Evolutionary conservation across 2,797 vertebrate genomes (phyloP).

Genomic region (Periparus ater): DNA sequence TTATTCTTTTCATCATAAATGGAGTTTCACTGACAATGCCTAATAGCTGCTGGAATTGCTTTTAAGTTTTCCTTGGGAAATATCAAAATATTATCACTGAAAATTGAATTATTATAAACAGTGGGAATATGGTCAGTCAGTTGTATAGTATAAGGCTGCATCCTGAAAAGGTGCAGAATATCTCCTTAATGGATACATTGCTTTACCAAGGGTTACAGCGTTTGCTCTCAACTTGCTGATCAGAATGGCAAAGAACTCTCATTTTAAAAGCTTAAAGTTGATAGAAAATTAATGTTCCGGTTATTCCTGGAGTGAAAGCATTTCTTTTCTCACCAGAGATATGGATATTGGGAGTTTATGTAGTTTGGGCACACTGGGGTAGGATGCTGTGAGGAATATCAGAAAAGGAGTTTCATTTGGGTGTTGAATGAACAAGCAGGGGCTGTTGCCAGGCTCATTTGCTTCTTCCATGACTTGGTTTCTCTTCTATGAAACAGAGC

Average conservation of each 20-base stretch:
- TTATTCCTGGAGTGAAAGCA: background rate
- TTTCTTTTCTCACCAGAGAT: background rate
- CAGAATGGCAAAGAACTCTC: background rate
- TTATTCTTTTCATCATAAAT: conserved; percentile 54
- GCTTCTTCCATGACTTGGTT: background rate
- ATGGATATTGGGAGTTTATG: background rate
- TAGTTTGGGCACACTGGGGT: background rate
- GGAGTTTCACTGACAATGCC: conserved; percentile 6
- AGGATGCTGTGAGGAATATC: background rate
- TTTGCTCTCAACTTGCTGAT: background rate
- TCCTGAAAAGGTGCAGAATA: background rate
- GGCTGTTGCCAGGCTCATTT: background rate
- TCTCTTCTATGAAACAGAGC: background rate
- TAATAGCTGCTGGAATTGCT: conserved; percentile 28
- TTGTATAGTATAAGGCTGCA: background rate
- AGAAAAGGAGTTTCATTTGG: background rate
- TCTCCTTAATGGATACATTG: background rate
- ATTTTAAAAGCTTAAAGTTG: background rate
- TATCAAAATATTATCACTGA: background rate
- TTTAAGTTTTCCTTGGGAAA: conserved; percentile 10
- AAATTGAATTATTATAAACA: background rate
- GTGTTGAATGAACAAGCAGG: background rate
- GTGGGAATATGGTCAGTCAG: background rate
- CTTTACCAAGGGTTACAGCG: background rate
- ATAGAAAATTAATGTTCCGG: background rate